Percentiles rank a stretch among this genome's conserved stretches.
phyloP scores from a whole-genome alignment of 2,797 vertebrate genomes.

The Channallabes apus region DNA sequence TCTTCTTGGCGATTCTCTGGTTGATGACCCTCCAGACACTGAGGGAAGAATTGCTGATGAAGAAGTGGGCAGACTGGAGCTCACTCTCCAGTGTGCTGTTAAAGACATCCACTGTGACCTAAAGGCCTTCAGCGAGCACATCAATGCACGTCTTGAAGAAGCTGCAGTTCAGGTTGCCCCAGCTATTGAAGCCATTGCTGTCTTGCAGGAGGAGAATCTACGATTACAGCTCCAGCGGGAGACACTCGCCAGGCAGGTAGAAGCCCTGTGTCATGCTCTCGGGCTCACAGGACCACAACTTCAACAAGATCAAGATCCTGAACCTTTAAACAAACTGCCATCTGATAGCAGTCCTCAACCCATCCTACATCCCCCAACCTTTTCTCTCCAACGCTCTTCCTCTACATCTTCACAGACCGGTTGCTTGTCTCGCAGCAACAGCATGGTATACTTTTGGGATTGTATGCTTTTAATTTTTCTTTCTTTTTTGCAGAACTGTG shows the following conservation, averaged over 20 bases:
- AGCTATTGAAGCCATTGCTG: conserved; percentile 65
- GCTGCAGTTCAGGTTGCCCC: conserved; percentile 66
- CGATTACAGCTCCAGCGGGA: conserved; percentile 79
- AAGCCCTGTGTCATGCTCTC: conserved; percentile 70
- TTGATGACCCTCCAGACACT: conserved; percentile 59
- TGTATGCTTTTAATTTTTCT: background rate
- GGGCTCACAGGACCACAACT: conserved; percentile 65
- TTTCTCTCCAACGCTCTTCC: conserved; percentile 74
- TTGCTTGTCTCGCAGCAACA: conserved; percentile 66
- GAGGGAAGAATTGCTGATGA: conserved; percentile 19
- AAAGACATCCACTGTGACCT: conserved; percentile 80
- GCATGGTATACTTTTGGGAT: conserved; percentile 66
- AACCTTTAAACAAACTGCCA: background rate
- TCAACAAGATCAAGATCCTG: background rate
- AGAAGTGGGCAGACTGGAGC: conserved; percentile 62
- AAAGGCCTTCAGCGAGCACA: conserved; percentile 70
- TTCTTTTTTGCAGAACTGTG: background rate
- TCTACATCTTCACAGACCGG: conserved; percentile 69
- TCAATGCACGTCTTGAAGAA: conserved; percentile 74
- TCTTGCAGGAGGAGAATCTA: conserved; percentile 79
- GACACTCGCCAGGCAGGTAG: conserved; percentile 71
- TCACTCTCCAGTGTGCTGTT: conserved; percentile 66
- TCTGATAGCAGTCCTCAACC: conserved; percentile 50
- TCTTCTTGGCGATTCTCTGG: conserved; percentile 61
- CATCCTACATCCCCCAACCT: conserved; percentile 77